Evolutionary conservation across 2,113 vertebrate genomes (phyloP).

Genomic region (Myanophis thanlyinensis): DNA sequence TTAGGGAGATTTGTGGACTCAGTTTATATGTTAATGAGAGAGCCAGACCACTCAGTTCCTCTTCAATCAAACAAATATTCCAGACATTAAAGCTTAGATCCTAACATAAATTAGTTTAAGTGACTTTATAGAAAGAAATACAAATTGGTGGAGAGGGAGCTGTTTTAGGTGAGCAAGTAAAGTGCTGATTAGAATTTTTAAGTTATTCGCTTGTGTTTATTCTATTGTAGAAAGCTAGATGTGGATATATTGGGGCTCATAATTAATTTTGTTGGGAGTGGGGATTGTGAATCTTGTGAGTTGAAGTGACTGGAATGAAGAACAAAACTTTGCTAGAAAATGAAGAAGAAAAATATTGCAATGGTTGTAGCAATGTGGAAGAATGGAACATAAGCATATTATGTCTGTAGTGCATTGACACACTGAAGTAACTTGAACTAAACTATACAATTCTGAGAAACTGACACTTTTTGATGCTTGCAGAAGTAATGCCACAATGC

Average conservation of each 20-base stretch:
- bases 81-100: background rate
- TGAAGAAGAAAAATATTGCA: background rate
- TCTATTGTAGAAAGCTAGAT: background rate
- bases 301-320: background rate
- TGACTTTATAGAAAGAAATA: background rate
- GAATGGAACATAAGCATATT: background rate
- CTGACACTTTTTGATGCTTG: background rate
- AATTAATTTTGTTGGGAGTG: background rate
- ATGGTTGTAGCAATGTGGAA: background rate
- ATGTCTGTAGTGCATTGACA: background rate
- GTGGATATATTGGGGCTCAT: background rate
- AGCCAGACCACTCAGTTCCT: background rate
- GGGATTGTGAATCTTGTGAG: background rate
- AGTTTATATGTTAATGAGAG: background rate
- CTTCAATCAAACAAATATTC: background rate
- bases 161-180: background rate
- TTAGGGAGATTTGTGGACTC: background rate
- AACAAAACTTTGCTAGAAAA: background rate
- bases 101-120: background rate
- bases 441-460: background rate
- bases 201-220: background rate
- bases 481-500: background rate
- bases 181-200: background rate
- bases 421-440: background rate
- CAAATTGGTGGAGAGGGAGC: background rate